These are phyloP conservation scores for Sebastes fasciatus DNA, from an alignment of 2,113 vertebrate species.

Conservation along the genomic window DNA sequence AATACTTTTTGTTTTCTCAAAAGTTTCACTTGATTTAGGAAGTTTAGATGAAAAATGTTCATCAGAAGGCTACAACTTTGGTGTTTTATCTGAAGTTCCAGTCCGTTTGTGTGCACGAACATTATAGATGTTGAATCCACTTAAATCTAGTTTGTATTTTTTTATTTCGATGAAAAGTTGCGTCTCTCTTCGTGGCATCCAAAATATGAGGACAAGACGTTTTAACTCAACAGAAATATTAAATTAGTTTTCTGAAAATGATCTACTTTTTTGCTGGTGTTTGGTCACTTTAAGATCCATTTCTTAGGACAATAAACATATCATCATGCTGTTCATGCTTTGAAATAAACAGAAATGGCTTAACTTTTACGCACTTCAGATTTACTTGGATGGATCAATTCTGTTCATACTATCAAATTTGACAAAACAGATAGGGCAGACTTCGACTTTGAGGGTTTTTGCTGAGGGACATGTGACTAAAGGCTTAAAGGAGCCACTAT, in stretches of 20 bases:
- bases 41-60: background rate
- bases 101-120: background rate
- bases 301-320: background rate
- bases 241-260: background rate
- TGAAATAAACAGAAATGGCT: background rate
- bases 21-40: background rate
- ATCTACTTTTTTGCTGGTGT: background rate
- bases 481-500: background rate
- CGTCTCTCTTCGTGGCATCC: no score
- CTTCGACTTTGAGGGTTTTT: background rate
- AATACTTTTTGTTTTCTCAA: background rate
- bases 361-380: background rate
- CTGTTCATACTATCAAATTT: background rate
- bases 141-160: background rate
- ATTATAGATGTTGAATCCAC: background rate
- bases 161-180: no score
- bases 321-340: background rate
- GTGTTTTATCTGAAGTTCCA: background rate
- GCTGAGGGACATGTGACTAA: background rate
- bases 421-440: background rate
- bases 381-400: background rate
- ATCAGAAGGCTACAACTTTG: background rate
- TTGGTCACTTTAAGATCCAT: background rate
- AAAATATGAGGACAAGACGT: background rate
- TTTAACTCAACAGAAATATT: background rate